Conservation (phyloP, 1,140 invertebrate species). For the Rhagoletis pomonella region DNA sequence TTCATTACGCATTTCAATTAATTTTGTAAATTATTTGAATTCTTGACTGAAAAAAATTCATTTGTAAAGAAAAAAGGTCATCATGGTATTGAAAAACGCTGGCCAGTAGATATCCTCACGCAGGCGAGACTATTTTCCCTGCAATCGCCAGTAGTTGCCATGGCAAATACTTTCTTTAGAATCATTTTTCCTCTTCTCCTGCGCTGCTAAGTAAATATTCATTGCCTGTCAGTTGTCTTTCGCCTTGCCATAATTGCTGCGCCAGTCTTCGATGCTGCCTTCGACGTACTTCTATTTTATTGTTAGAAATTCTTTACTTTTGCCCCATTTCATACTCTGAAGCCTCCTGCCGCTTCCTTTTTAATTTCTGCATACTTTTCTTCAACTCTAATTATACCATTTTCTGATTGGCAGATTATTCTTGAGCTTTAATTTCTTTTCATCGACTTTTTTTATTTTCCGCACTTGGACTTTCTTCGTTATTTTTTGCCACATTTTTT, state of each 20-base stretch:
- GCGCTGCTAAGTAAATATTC: not conserved
- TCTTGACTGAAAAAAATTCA: not conserved
- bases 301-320: not conserved
- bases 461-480: not conserved
- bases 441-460: not conserved
- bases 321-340: too few species aligned
- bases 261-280: not conserved
- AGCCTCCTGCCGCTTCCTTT: not conserved
- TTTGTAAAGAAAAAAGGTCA: too few species aligned
- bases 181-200: not conserved
- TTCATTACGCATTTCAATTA: not conserved
- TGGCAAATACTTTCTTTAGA: not conserved
- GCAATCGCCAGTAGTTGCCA: not conserved
- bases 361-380: not conserved
- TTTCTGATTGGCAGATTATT: not conserved
- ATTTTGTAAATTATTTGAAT: not conserved
- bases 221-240: not conserved
- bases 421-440: not conserved
- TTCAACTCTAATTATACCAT: constrained; percentile 5
- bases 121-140: not conserved
- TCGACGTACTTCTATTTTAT: not conserved
- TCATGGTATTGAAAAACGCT: too few species aligned
- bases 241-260: not conserved
- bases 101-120: not conserved
- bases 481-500: not conserved